Evolutionary conservation across 35 echinoderm and acorn worm species (phyloP).

Genomic region (Amphiura filiformis): DNA sequence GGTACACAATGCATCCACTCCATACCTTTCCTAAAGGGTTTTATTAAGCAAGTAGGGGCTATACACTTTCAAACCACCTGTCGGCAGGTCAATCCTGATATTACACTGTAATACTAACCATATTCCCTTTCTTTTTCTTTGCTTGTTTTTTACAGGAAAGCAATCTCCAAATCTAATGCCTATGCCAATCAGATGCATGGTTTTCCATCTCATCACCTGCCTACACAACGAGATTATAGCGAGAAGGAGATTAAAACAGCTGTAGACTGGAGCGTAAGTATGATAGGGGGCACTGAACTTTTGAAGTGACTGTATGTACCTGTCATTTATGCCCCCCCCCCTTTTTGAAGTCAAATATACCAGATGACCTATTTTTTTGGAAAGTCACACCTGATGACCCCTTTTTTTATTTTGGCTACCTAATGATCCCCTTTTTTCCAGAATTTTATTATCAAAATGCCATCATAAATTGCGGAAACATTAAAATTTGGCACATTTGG

Average conservation of each 20-base stretch:
- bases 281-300: not conserved
- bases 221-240: constrained; percentile 64
- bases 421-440: too few species aligned
- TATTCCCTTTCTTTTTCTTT: constrained; percentile 10
- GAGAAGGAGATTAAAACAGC: constrained; percentile 78
- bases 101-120: too few species aligned
- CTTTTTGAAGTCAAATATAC: not conserved
- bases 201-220: constrained; percentile 88
- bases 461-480: too few species aligned
- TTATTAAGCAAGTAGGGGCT: not conserved
- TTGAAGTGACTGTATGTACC: not conserved
- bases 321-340: not conserved
- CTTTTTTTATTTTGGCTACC: too few species aligned
- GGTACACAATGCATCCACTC: not conserved
- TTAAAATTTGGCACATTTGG: too few species aligned
- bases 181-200: constrained; percentile 88
- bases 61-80: not conserved
- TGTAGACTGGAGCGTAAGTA: constrained; percentile 97
- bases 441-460: too few species aligned
- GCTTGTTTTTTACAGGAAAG: constrained; percentile 78
- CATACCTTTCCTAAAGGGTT: not conserved
- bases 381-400: too few species aligned
- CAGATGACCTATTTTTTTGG: not conserved
- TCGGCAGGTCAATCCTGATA: not conserved
- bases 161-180: constrained; percentile 98